phyloP scores from a whole-genome alignment of 2,888 invertebrate species.

The Fabriciana adippe region DNA sequence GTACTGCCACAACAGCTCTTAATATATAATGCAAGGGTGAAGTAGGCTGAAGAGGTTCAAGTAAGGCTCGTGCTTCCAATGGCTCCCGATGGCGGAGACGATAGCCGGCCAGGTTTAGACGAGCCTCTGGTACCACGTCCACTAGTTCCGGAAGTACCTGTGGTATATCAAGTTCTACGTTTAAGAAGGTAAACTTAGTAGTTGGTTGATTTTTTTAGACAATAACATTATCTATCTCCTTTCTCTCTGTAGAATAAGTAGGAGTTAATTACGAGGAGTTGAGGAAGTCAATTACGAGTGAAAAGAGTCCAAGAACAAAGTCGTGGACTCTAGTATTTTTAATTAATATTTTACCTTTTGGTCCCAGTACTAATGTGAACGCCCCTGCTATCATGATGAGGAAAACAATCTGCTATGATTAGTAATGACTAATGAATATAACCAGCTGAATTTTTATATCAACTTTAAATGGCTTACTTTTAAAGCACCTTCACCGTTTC shows the following conservation, averaged over 20 bases:
- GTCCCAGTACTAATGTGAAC: conserved; percentile 79
- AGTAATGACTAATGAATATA: too few species aligned
- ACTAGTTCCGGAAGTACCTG: conserved; percentile 92
- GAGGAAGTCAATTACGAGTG: conserved; percentile 64
- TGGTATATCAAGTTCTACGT: neutral
- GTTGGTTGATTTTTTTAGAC: neutral
- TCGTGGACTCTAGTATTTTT: conserved; percentile 61
- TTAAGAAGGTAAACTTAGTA: too few species aligned
- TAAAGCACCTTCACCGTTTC: conserved; percentile 95
- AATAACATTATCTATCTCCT: neutral
- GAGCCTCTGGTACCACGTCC: conserved; percentile 97
- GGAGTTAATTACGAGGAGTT: too few species aligned
- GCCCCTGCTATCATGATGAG: conserved; percentile 63
- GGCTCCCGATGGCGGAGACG: conserved; percentile 94
- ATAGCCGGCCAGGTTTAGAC: conserved; percentile 97
- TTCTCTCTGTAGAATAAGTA: too few species aligned
- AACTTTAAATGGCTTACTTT: conserved; percentile 80
- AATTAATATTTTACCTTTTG: conserved; percentile 70
- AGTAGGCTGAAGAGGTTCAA: conserved; percentile 95
- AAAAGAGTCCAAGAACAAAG: conserved; percentile 44
- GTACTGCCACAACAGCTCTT: conserved; percentile 97
- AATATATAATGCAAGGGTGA: conserved; percentile 98
- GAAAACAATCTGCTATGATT: conserved; percentile 51
- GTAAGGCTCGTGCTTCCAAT: conserved; percentile 92
- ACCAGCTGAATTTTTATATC: too few species aligned